Conservation (phyloP, 2,888 invertebrate genomes). For the Tubiluchus corallicola region DNA sequence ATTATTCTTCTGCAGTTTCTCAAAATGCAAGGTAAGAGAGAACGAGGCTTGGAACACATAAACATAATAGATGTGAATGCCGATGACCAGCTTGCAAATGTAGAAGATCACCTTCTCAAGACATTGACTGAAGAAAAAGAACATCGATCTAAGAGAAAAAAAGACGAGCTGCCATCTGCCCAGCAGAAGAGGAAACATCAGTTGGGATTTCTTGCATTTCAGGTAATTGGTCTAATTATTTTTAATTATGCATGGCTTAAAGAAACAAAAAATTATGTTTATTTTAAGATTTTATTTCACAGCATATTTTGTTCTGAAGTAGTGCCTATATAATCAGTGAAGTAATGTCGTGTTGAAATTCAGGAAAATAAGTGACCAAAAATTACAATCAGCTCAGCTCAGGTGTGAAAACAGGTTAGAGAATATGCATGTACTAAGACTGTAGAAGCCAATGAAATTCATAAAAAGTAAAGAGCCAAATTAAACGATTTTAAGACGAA, state of each 20-base stretch:
- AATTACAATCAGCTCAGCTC: too few relatives aligned
- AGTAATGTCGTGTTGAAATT: too few relatives aligned
- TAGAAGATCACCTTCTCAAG: slow-evolving; percentile 61
- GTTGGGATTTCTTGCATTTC: slow-evolving; percentile 79
- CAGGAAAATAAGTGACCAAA: too few relatives aligned
- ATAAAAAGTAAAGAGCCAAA: too few relatives aligned
- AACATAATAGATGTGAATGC: slow-evolving; percentile 66
- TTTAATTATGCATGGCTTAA: neutral
- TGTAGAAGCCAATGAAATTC: too few relatives aligned
- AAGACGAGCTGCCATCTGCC: slow-evolving; percentile 38
- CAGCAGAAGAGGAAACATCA: slow-evolving; percentile 63
- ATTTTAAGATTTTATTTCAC: too few relatives aligned
- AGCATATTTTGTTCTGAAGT: too few relatives aligned
- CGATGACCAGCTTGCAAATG: slow-evolving; percentile 55
- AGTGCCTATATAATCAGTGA: too few relatives aligned
- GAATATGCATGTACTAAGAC: too few relatives aligned
- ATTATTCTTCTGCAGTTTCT: slow-evolving; percentile 18
- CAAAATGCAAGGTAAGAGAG: slow-evolving; percentile 43
- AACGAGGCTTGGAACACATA: slow-evolving; percentile 39
- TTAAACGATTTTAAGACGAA: too few relatives aligned
- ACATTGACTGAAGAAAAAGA: slow-evolving; percentile 34
- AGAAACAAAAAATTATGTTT: too few relatives aligned
- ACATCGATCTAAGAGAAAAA: slow-evolving; percentile 16
- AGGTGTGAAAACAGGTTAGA: too few relatives aligned
- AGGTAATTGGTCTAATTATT: slow-evolving; percentile 30